These are phyloP conservation scores for Atta colombica DNA, from an alignment of 1,140 invertebrate genomes.

Conservation along the genomic window DNA sequence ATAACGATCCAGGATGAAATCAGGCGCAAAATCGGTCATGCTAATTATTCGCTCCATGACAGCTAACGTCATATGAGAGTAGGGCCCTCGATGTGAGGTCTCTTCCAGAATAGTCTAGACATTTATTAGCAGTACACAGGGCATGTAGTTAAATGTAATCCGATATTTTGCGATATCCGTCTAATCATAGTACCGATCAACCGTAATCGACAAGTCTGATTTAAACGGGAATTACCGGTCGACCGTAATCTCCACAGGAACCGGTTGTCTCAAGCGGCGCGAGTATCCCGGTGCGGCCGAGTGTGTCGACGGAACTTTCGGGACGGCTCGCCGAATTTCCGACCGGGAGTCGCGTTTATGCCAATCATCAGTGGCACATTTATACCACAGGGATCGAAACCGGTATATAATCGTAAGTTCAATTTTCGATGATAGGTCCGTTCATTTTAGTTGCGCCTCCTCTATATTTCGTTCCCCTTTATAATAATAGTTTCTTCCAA, in stretches of 20 bases:
- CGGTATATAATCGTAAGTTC: conserved; percentile 27
- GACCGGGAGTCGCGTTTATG: conserved; percentile 11
- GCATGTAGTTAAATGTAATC: conserved; percentile 36
- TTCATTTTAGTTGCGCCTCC: not conserved
- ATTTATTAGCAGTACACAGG: conserved; percentile 11
- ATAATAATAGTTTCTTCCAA: not conserved
- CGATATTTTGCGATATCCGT: conserved; percentile 38
- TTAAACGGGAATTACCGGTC: conserved; percentile 53
- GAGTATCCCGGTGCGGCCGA: conserved; percentile 26
- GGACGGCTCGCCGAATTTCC: conserved; percentile 27
- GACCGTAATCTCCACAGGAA: conserved; percentile 18
- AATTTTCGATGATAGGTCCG: conserved; percentile 17
- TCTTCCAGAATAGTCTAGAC: not conserved
- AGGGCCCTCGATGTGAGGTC: not conserved
- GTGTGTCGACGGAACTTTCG: conserved; percentile 37
- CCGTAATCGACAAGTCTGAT: conserved; percentile 53
- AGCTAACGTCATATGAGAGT: conserved; percentile 19
- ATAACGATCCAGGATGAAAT: not conserved
- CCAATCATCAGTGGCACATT: too few relatives aligned
- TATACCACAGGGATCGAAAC: not conserved
- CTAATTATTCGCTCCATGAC: conserved; percentile 2
- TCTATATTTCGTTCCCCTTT: not conserved
- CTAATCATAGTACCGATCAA: conserved; percentile 34
- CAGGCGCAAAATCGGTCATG: not conserved
- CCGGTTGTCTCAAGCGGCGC: conserved; percentile 43